Base-by-base conservation (phyloP, 2,797 vertebrate species). In the Serranus cabrilla region DNA sequence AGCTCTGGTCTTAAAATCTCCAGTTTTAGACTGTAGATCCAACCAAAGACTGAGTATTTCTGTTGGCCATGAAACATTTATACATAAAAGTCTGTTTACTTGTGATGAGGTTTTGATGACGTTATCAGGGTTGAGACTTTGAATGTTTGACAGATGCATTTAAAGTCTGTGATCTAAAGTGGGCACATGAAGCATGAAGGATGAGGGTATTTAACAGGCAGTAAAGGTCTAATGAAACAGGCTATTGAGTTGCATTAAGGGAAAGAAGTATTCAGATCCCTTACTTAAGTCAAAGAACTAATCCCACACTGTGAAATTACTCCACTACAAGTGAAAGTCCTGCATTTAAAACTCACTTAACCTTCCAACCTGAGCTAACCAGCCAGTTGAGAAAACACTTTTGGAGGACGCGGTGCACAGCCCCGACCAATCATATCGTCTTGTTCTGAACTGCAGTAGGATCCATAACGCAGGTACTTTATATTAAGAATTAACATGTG, bases 191-290 rank as follows among this genome's bases (percentile, higher is more conserved):
- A 31, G 47, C 52, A 51, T 50, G 37, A 67, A 68, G 61, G 12
- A 43, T 49, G 21, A 55, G 4, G 34, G 11, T 4, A 60, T 7
- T 55, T 9, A 55, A 21, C 13, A 46, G 27, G 21, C 47, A 47
- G 5, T 17, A 14, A 56, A 54, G 6, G 5, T 45, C 0, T 42
- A 27, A 58, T 23, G 4, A 27, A 20, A 27, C 3, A 50, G 2
- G 17, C 25, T 11, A 12, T 14, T 65, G 12, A 58, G 43, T 18
- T 79, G 57, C 57, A 68, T 70, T 3, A 10, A 72, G 45, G 40
- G 40, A 77, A 72, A 34, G 34, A 34, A 9, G 34, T 34, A 34
- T 34, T 34, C 34, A 34, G 34, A 34, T 34, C 5, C 27, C 27
- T 0, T 27, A 27, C 27, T 0, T 27, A 3, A 27, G 27, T 27